A percentile compares a stretch with the other conserved stretches of the same genome.
Evolutionary conservation across 2,113 vertebrate genomes (phyloP).

Genomic region (Oryzias woworae): DNA sequence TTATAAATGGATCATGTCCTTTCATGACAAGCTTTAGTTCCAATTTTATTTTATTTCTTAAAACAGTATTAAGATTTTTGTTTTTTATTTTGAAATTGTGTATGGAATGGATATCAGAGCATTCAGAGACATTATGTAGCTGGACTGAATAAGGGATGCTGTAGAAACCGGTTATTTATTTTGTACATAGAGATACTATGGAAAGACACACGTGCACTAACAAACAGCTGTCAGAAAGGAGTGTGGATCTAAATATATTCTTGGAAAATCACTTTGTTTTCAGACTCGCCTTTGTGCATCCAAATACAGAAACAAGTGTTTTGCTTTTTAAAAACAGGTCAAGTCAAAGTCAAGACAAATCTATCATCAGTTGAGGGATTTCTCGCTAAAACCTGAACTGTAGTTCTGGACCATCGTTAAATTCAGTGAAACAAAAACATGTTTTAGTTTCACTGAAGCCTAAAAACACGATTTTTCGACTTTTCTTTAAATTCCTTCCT

Average conservation of each 20-base stretch:
- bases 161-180: conserved; percentile 56
- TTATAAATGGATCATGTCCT: conserved; percentile 19
- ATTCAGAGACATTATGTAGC: conserved; percentile 31
- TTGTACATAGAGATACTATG: conserved; percentile 62
- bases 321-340: too few relatives aligned
- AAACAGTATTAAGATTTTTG: not conserved
- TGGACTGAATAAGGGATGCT: conserved; percentile 35
- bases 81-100: conserved; percentile 8
- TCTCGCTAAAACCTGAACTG: too few relatives aligned
- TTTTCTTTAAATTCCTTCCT: too few relatives aligned
- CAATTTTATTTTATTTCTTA: conserved; percentile 23
- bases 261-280: conserved; percentile 14
- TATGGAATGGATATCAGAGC: not conserved
- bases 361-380: too few relatives aligned
- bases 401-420: too few relatives aligned
- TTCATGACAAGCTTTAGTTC: conserved; percentile 19
- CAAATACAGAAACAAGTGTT: too few relatives aligned
- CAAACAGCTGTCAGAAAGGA: conserved; percentile 35
- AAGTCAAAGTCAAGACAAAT: too few relatives aligned
- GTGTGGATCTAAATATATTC: conserved; percentile 53
- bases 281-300: not conserved
- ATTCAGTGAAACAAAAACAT: too few relatives aligned
- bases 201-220: conserved; percentile 30
- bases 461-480: too few relatives aligned
- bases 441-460: too few relatives aligned